Conservation (phyloP, 2,113 vertebrate genomes). For the Sarotherodon lohbergeri region DNA sequence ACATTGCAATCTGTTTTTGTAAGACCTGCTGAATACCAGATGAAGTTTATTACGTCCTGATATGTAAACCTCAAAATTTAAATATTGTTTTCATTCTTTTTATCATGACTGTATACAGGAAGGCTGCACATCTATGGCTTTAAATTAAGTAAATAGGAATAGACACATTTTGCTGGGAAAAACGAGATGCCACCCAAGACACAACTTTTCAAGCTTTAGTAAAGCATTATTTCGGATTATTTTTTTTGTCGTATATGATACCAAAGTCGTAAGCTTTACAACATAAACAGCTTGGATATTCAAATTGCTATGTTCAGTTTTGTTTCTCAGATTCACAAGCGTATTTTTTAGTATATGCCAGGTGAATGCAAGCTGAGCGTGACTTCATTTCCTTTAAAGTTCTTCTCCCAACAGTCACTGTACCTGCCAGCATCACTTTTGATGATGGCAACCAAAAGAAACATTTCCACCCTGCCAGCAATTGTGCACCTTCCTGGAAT, state of each 20-base stretch:
- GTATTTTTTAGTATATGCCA: background rate
- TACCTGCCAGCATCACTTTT: constrained; percentile 18
- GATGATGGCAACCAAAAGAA: constrained; percentile 25
- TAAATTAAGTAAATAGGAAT: background rate
- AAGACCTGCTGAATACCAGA: background rate
- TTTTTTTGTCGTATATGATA: background rate
- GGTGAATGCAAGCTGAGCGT: background rate
- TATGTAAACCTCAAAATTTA: background rate
- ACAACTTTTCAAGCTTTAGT: background rate
- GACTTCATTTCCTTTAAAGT: constrained; percentile 5
- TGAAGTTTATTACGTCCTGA: background rate
- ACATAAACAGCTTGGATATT: background rate
- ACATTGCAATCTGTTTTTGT: background rate
- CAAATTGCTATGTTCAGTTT: background rate
- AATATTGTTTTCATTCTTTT: background rate
- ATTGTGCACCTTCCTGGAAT: constrained; percentile 7
- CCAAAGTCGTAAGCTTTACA: background rate
- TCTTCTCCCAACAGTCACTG: background rate
- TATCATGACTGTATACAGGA: background rate
- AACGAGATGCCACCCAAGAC: background rate
- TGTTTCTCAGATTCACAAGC: background rate
- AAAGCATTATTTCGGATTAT: background rate
- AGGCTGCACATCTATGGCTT: background rate
- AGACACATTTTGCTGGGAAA: background rate
- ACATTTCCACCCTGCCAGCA: constrained; percentile 21